Base-by-base conservation (phyloP, 2,113 vertebrate genomes). In the Microtus oregoni region DNA sequence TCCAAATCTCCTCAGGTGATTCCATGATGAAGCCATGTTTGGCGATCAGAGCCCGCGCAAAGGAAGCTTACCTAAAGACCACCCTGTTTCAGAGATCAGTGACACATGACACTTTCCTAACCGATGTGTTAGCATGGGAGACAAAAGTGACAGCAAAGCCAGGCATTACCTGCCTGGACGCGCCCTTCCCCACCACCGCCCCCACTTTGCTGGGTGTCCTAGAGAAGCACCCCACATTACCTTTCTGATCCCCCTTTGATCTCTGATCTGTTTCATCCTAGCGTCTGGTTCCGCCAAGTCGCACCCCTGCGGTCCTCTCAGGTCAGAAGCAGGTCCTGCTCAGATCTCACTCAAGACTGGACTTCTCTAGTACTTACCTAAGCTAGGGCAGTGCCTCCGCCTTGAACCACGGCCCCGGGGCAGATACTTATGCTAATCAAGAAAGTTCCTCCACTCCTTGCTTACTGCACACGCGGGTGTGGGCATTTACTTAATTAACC, bases 371-470 rank as follows among this genome's bases (percentile, higher is more conserved):
- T 89, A 38, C 94, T 41, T 90, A 50, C 95, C 55, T 52, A 5
- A 26, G 41, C 68, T 3, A 44, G 50, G 90, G 73, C 91, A 9
- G 20, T 88, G 72, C 91, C 72, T 35, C 82, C 70, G 86, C 94
- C 94, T 88, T 2, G 30, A 73, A 73, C 78, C 65, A 38, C 52
- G 17, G 95, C 96, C 96, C 50, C 44, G 3, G 88, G 97, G 95
- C 96, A 96, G 97, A 97, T 92, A 97, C 96, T 85, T 97, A 94
- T 94, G 97, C 96, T 97, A 97, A 98, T 98, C 72, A 82, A 26
- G 76, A 95, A 97, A 96, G 95, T 96, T 92, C 20, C 15, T 35
- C 28, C 35, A 38, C 88, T 91, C 26, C 13, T 30, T 0, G 8
- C 8, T 15, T 58, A 76, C 32, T 90, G 89, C 35, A 61, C n/a